Evolutionary conservation across 2,797 vertebrate species (phyloP), one percentile per base, ranked within the genome.

Genomic region (Macropus fuliginosus): DNA sequence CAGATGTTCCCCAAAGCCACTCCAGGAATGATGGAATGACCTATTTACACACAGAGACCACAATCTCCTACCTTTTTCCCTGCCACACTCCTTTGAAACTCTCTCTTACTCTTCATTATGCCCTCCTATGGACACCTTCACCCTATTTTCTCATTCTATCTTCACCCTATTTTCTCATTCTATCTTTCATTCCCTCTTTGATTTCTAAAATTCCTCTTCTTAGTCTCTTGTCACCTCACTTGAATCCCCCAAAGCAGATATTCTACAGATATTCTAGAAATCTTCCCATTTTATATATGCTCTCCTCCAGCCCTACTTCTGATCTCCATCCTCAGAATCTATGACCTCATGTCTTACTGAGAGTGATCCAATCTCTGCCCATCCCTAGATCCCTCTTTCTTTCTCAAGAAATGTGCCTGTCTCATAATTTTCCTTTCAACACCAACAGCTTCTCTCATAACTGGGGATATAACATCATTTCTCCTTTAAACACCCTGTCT

Each of bases 1-100:
- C 98, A 98, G 92, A 98, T 98, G 97, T 96, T 93, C 94, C 91
- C 62, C 55, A 87, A 96, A 91, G 96, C 97, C 91, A 94, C 93
- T 96, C 97, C 95, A 96, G 97, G 97, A 96, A 97, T 97, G n/a
- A 74, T 81, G 66, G 66, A 81, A 81, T 81, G 55, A 0, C 54
- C 31, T 14, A 6, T 21, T 13, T 28, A 50, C 91, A 93, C 81
- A 66, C 55, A 56, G 31, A 40, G 0, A 10, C 24, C 12, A 62
- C 50, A 91, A 89, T 56, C 57, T 97, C 46, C n/a, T 56, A 9
- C 62, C 54, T 94, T 55, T 40, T 24, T 5, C n/a, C 34, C 66
- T 40, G 16, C 40, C 28, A 8, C 16, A 24, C 8, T 40, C 66
- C n/a, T 46, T 40, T 40, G n/a, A 18, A 40, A 81, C n/a, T 5